Evolutionary conservation across 1,140 invertebrate genomes (phyloP), one percentile per base, ranked within the genome.

Genomic region (Trichoplusia ni): DNA sequence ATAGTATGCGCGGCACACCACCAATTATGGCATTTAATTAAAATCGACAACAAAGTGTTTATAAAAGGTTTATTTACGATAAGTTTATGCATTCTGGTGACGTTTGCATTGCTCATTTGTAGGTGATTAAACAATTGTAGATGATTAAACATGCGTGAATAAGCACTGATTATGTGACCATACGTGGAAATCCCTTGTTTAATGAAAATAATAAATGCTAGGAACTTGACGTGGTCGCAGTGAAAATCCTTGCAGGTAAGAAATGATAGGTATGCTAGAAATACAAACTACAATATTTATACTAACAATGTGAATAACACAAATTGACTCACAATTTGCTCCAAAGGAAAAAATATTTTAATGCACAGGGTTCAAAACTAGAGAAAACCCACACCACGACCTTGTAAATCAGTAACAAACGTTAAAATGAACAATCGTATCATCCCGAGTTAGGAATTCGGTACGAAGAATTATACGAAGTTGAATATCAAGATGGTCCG

Each of bases 141-240:
- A 67, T 65, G 61, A 69, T 72, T 56, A 71, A 73, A 73, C 73
- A 64, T 65, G 66, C 61, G 69, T 74, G 67, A 78, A 42, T 72
- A 73, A 75, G 40, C 35, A 44, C 27, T 33, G 56, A 60, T 69
- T 56, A 40, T 62, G 66, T 67, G 51, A 40, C 64, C 67, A 69
- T 79, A 70, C 58, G 29, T 64, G 72, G 72, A 70, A 76, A 73
- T 56, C 60, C 64, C 68, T 71, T 67, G 66, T 74, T 78, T 54
- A 79, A 77, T 79, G 54, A 75, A 78, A 80, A 79, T 75, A 77
- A 69, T 69, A 66, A 73, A 78, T 78, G 59, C 64, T 73, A 71
- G 67, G 71, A 74, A 71, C 66, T 64, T 71, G 67, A 71, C 67
- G 56, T 71, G 58, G 47, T 58, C 29, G 19, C 60, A 16, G 53